phyloP scores from a whole-genome alignment of 2,888 invertebrate genomes.

The Stenichneumon culpator region DNA sequence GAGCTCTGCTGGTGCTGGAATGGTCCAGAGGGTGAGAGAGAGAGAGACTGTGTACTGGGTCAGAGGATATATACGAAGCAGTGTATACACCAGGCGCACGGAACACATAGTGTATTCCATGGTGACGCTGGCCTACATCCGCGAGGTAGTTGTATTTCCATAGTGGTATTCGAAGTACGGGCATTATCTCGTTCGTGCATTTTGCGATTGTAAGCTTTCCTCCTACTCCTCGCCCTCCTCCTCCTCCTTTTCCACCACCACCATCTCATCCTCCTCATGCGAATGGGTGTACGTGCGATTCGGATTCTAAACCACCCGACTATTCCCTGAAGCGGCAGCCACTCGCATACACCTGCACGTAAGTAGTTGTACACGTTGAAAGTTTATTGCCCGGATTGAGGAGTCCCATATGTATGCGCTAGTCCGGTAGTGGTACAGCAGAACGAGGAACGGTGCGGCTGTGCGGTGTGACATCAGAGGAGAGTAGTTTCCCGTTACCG shows the following conservation, averaged over 20 bases:
- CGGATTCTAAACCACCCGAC: constrained; percentile 54
- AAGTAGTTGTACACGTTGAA: constrained; percentile 55
- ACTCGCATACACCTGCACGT: constrained; percentile 23
- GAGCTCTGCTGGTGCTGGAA: constrained; percentile 42
- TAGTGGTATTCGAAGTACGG: constrained; percentile 62
- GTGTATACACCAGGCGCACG: constrained; percentile 1
- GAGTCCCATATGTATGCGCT: constrained; percentile 38
- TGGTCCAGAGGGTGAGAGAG: constrained; percentile 17
- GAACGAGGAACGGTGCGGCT: constrained; percentile 20
- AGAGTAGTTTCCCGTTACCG: constrained; percentile 51
- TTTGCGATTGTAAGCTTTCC: constrained; percentile 55
- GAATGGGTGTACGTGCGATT: constrained; percentile 54
- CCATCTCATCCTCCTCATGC: neutral
- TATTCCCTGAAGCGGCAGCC: constrained; percentile 28
- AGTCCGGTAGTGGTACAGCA: constrained; percentile 7
- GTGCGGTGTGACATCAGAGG: constrained; percentile 44
- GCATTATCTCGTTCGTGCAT: constrained; percentile 63
- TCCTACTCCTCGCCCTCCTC: neutral
- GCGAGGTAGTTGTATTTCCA: constrained; percentile 56
- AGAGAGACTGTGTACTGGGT: constrained; percentile 28
- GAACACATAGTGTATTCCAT: constrained; percentile 33
- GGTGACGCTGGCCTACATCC: constrained; percentile 33
- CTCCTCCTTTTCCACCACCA: constrained; percentile 5
- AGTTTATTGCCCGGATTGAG: constrained; percentile 65
- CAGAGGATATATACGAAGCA: constrained; percentile 37